Conservation (phyloP, 2,888 invertebrate genomes). For the Eledona agricola region DNA sequence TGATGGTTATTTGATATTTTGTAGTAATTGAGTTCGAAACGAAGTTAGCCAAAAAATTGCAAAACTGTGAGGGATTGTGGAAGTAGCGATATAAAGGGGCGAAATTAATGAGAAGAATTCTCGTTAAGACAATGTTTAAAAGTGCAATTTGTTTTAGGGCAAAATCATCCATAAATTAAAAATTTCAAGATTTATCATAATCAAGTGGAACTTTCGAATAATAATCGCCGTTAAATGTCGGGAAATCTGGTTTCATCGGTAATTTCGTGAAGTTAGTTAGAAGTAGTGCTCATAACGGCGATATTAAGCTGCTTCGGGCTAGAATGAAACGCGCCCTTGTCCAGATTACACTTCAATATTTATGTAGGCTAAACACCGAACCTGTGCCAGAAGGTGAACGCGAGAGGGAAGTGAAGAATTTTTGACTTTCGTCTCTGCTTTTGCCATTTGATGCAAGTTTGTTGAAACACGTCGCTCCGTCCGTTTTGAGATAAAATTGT, state of each 20-base stretch:
- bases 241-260: slow-evolving; percentile 46
- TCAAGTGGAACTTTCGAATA: slow-evolving; percentile 47
- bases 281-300: slow-evolving; percentile 46
- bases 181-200: slow-evolving; percentile 46
- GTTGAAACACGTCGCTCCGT: slow-evolving; percentile 2
- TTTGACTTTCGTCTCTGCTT: slow-evolving; percentile 1
- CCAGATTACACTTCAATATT: slow-evolving; percentile 54
- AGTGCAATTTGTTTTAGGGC: slow-evolving; percentile 27
- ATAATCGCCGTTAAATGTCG: slow-evolving; percentile 51
- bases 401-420: slow-evolving; percentile 10
- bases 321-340: slow-evolving; percentile 43
- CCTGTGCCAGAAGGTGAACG: slow-evolving; percentile 40
- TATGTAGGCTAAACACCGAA: slow-evolving; percentile 51
- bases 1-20: no score
- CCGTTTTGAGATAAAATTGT: slow-evolving; percentile 8
- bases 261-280: slow-evolving; percentile 49
- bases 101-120: slow-evolving; percentile 14
- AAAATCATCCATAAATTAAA: slow-evolving; percentile 42
- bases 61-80: slow-evolving; percentile 19
- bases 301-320: slow-evolving; percentile 45
- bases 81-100: slow-evolving; percentile 21
- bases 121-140: slow-evolving; percentile 28
- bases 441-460: slow-evolving; percentile 1
- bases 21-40: no score
- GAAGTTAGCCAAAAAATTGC: slow-evolving; percentile 27